A percentile compares a stretch with the other conserved stretches of the same genome.
phyloP scores from a whole-genome alignment of 2,888 invertebrate species.

The Chelonus formosanus region DNA sequence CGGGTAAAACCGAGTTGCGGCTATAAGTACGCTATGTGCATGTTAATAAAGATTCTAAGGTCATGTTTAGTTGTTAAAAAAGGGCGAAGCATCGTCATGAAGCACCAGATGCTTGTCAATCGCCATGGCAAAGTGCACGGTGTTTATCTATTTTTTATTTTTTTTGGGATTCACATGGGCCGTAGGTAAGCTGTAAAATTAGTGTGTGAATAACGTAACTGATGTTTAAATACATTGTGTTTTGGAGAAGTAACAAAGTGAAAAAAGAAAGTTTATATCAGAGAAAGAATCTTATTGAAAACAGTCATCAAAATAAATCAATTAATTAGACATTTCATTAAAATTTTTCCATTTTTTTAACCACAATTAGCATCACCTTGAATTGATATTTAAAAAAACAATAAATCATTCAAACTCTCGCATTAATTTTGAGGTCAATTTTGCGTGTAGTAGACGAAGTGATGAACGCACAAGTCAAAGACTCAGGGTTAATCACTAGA shows the following conservation, averaged over 20 bases:
- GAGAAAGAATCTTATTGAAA: no score
- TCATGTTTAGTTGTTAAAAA: constrained; percentile 60
- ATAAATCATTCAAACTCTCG: constrained; percentile 1
- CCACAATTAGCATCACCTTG: background rate
- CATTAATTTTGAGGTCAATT: constrained; percentile 5
- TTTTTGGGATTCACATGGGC: constrained; percentile 38
- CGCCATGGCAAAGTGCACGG: constrained; percentile 49
- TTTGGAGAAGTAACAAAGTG: constrained; percentile 6
- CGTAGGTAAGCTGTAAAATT: constrained; percentile 46
- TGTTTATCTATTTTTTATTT: constrained; percentile 35
- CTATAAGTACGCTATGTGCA: constrained; percentile 49
- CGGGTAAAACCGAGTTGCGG: constrained; percentile 38
- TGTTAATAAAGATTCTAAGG: constrained; percentile 58
- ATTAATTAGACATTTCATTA: no score
- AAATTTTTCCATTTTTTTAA: background rate
- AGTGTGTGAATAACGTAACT: constrained; percentile 7
- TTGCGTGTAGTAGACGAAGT: background rate
- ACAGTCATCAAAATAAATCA: no score
- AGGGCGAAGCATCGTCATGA: constrained; percentile 48
- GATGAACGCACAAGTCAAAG: background rate
- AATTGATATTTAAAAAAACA: constrained; percentile 5
- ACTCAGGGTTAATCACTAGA: constrained; percentile 10
- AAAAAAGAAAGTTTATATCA: no score
- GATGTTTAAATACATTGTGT: constrained; percentile 3
- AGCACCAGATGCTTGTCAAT: constrained; percentile 52